Conservation (phyloP, 2,797 vertebrate species). For the Esox masquinongy region DNA sequence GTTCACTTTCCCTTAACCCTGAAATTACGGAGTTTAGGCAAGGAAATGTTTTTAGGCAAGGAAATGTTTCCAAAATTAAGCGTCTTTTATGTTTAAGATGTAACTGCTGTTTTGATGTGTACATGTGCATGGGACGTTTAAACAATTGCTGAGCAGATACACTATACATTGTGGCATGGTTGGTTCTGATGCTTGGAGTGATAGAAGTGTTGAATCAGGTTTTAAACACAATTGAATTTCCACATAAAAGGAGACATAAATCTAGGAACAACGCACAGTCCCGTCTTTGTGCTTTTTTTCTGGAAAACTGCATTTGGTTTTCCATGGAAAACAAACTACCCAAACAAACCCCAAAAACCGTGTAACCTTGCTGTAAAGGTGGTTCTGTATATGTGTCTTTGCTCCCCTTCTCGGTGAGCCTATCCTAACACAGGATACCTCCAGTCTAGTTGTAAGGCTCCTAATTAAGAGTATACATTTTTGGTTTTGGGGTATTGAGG, state of each 20-base stretch:
- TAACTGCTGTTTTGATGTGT: neutral
- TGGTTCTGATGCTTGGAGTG: neutral
- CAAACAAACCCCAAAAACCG: conserved; percentile 14
- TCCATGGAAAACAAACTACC: conserved; percentile 28
- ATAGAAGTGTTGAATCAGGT: conserved; percentile 14
- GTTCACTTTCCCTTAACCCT: conserved; percentile 10
- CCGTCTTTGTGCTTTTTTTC: conserved; percentile 19
- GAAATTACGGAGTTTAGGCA: neutral
- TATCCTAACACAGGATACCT: neutral
- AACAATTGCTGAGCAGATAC: neutral
- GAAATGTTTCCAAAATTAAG: neutral
- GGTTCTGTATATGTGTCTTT: neutral
- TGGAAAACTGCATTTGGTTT: conserved; percentile 23
- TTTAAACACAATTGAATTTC: conserved; percentile 25
- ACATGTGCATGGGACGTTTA: neutral
- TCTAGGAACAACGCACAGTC: conserved; percentile 16
- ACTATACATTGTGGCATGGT: neutral
- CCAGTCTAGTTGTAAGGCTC: neutral
- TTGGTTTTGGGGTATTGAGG: too few species aligned
- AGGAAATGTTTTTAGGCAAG: neutral
- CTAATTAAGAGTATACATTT: too few species aligned
- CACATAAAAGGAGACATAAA: conserved; percentile 39
- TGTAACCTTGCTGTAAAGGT: conserved; percentile 12
- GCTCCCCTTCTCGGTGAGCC: neutral
- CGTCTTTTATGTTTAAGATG: neutral